phyloP scores from a whole-genome alignment of 35 echinoderm and acorn worm genomes.

The Eucidaris tribuloides region DNA sequence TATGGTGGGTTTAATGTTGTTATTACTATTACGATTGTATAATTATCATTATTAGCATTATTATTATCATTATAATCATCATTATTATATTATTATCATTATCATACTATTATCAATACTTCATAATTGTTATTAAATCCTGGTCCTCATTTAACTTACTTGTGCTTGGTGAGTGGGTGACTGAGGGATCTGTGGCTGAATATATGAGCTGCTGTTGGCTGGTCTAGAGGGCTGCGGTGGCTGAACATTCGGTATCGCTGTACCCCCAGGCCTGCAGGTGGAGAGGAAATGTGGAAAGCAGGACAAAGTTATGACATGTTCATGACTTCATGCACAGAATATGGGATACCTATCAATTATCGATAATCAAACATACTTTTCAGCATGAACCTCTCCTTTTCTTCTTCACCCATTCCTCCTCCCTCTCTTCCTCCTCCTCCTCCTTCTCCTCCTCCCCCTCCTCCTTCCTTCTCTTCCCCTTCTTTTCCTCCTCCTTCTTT shows the following conservation, averaged over 20 bases:
- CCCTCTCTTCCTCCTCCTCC: too few species aligned
- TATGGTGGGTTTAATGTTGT: not conserved
- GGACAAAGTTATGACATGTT: too few species aligned
- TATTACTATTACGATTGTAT: not conserved
- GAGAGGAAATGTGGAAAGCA: too few species aligned
- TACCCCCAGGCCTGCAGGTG: not conserved
- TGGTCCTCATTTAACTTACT: not conserved
- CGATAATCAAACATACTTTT: too few species aligned
- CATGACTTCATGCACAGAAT: too few species aligned
- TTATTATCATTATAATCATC: not conserved
- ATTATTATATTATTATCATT: not conserved
- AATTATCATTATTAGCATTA: not conserved
- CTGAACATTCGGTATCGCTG: not conserved
- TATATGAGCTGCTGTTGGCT: not conserved
- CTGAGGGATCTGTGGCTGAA: not conserved
- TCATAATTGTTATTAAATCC: not conserved
- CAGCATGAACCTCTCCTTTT: too few species aligned
- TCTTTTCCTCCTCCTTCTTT: not conserved
- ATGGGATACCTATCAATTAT: too few species aligned
- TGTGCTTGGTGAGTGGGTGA: not conserved
- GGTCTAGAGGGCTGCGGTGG: not conserved
- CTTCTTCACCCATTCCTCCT: too few species aligned
- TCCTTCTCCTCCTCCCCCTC: not conserved
- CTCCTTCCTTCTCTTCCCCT: not conserved
- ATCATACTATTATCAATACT: not conserved